phyloP scores from a whole-genome alignment of 2,888 invertebrate genomes.

The Dasysyrphus albostriatus region DNA sequence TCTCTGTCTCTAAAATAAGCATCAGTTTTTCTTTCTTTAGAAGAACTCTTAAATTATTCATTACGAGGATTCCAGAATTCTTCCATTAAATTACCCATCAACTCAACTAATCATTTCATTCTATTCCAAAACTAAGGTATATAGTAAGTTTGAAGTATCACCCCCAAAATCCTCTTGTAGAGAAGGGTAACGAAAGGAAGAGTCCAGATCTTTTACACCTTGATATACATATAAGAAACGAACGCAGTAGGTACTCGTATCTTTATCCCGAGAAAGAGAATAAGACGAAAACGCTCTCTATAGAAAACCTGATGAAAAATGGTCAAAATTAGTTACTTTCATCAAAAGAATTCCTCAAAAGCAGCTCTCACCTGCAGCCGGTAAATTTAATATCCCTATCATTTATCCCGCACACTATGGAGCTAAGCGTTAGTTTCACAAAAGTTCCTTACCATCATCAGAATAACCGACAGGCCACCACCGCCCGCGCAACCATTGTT shows the following conservation, averaged over 20 bases:
- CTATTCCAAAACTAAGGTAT: conserved; percentile 23
- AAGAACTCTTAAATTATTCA: conserved; percentile 71
- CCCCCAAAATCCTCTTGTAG: not conserved
- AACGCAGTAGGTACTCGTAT: not conserved
- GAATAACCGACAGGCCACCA: conserved; percentile 21
- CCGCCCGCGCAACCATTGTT: conserved; percentile 55
- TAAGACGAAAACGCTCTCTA: conserved; percentile 12
- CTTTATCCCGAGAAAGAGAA: conserved; percentile 1
- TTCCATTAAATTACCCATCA: conserved; percentile 75
- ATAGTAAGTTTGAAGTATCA: conserved; percentile 21
- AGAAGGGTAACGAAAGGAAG: no score
- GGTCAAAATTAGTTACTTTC: conserved; percentile 75
- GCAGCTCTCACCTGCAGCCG: conserved; percentile 75
- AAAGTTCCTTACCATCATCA: conserved; percentile 61
- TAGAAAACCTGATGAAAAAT: conserved; percentile 69
- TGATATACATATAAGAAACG: not conserved
- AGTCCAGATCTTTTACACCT: not conserved
- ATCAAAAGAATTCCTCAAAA: conserved; percentile 73
- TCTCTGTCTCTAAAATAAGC: not conserved
- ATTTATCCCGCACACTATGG: conserved; percentile 66
- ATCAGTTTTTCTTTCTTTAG: conserved; percentile 46
- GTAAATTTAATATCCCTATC: conserved; percentile 72
- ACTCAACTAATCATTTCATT: conserved; percentile 63
- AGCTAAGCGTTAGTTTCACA: conserved; percentile 70
- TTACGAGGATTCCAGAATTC: conserved; percentile 68